These are phyloP conservation scores for Drosophila nannoptera DNA, from an alignment of 1,140 invertebrate genomes.

Conservation along the genomic window DNA sequence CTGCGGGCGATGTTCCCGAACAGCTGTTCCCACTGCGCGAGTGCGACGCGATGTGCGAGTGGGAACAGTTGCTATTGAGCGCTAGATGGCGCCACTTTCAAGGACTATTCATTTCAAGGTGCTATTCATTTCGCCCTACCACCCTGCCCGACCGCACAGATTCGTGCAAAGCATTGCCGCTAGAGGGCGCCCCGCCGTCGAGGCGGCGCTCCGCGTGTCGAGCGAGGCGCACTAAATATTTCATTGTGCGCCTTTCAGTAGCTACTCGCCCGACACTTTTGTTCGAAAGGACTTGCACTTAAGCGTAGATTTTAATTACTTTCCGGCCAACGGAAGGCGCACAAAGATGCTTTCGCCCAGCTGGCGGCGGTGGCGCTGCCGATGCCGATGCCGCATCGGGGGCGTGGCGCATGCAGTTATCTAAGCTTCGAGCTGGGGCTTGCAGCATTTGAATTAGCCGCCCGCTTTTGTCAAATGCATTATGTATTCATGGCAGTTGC, in stretches of 20 bases:
- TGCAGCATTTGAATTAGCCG: conserved; percentile 68
- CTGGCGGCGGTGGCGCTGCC: background rate
- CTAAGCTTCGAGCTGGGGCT: too few relatives aligned
- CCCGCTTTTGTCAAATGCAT: conserved; percentile 72
- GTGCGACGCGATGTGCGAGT: conserved; percentile 14
- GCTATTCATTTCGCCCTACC: background rate
- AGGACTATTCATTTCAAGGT: conserved; percentile 28
- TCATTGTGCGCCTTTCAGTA: conserved; percentile 35
- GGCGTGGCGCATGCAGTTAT: background rate
- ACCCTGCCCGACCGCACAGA: background rate
- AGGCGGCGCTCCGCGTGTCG: background rate
- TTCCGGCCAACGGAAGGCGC: conserved; percentile 68
- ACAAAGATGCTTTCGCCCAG: conserved; percentile 36
- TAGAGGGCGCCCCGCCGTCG: conserved; percentile 17
- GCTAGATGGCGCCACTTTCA: conserved; percentile 40
- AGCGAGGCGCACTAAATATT: conserved; percentile 43
- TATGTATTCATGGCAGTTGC: conserved; percentile 65
- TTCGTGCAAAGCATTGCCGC: background rate
- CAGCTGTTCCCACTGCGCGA: conserved; percentile 42
- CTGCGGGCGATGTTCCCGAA: background rate
- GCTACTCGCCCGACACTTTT: conserved; percentile 38
- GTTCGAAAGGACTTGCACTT: conserved; percentile 67
- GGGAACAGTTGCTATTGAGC: background rate
- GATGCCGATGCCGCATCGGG: conserved; percentile 18
- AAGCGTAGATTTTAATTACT: conserved; percentile 77